phyloP scores from a whole-genome alignment of 2,797 vertebrate species.

The Anabacerthia variegaticeps region DNA sequence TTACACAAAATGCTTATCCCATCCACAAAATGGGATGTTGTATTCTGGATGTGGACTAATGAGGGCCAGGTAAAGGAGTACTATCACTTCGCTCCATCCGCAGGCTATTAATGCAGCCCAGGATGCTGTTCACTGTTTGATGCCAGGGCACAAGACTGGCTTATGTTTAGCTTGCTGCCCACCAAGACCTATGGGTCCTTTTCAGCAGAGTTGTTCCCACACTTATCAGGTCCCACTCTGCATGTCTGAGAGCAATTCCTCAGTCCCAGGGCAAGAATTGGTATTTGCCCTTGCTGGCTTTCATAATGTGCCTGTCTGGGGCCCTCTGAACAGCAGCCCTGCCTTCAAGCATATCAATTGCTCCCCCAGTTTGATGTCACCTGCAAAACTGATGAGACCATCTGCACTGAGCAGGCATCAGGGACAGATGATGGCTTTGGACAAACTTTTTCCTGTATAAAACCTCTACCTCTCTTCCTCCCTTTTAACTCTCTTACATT shows the following conservation, averaged over 20 bases:
- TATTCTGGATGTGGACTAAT: background rate
- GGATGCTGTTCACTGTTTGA: background rate
- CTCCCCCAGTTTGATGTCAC: background rate
- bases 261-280: background rate
- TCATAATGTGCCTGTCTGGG: background rate
- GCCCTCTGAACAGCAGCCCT: background rate
- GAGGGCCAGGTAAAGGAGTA: background rate
- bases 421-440: background rate
- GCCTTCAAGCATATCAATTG: background rate
- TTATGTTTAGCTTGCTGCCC: background rate
- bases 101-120: background rate
- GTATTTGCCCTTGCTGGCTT: background rate
- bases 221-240: background rate
- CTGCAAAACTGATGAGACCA: background rate
- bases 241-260: background rate
- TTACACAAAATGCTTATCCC: background rate
- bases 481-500: background rate
- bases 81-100: background rate
- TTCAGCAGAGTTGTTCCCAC: background rate
- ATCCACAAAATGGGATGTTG: background rate
- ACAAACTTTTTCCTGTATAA: background rate
- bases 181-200: background rate
- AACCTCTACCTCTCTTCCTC: background rate
- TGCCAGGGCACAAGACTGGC: background rate
- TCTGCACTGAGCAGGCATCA: background rate